These are phyloP conservation scores for Caenorhabditis becei DNA, from an alignment of 2,888 invertebrate species.

Conservation along the genomic window DNA sequence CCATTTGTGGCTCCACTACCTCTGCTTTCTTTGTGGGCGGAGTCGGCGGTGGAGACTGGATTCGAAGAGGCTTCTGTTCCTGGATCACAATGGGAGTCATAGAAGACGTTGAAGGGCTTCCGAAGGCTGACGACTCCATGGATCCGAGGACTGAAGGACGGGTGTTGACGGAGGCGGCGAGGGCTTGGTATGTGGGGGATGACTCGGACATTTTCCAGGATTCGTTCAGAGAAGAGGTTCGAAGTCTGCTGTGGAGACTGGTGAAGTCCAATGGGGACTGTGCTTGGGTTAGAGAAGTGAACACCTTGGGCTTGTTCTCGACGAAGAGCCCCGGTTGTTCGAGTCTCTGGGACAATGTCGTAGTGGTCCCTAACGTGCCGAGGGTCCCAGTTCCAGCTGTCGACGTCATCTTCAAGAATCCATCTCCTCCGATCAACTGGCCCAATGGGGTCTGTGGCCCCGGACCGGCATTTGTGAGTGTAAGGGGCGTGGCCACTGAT, in stretches of 20 bases:
- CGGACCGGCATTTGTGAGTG: conserved; percentile 23
- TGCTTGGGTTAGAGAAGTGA: conserved; percentile 11
- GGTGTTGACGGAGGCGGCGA: conserved; percentile 19
- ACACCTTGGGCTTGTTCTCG: conserved; percentile 20
- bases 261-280: conserved; percentile 38
- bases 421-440: conserved; percentile 20
- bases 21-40: not conserved
- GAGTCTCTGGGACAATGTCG: conserved; percentile 35
- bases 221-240: conserved; percentile 30
- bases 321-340: conserved; percentile 41
- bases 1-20: not conserved
- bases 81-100: not conserved
- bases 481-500: conserved; percentile 50
- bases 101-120: conserved; percentile 21
- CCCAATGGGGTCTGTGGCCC: conserved; percentile 44
- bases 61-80: too few species aligned
- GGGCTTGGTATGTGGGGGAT: conserved; percentile 30
- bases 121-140: not conserved
- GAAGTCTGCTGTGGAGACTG: conserved; percentile 31
- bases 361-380: not conserved
- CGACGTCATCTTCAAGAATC: not conserved
- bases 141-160: conserved; percentile 4
- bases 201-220: conserved; percentile 38
- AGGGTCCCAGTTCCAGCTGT: not conserved
- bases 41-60: not conserved